A percentile compares a stretch with the other conserved stretches of the same genome.
phyloP scores from a whole-genome alignment of 1,140 invertebrate genomes.

The Aplysia californica region DNA sequence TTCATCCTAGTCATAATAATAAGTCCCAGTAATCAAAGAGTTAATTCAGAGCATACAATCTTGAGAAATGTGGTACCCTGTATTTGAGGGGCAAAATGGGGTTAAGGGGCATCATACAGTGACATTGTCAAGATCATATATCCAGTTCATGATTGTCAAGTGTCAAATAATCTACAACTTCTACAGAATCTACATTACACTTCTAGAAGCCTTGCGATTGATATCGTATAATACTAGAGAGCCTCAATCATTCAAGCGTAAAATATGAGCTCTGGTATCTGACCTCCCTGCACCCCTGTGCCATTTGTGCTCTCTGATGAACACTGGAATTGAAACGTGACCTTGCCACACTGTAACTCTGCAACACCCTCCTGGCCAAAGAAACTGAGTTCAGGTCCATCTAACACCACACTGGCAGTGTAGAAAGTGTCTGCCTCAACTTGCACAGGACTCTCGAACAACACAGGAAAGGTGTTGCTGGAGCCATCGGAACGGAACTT shows the following conservation, averaged over 20 bases:
- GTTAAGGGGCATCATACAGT: no score
- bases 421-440: conserved; percentile 83
- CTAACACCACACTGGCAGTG: conserved; percentile 86
- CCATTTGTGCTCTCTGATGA: conserved; percentile 92
- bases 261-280: conserved; percentile 91
- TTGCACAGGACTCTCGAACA: conserved; percentile 89
- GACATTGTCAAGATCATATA: no score
- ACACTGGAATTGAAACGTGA: conserved; percentile 89
- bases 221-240: neutral
- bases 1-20: no score
- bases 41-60: no score
- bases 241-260: conserved; percentile 63
- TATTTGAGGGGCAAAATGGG: no score
- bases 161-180: no score
- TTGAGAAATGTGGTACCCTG: no score
- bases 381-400: conserved; percentile 87
- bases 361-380: conserved; percentile 85
- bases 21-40: no score
- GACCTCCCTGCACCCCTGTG: conserved; percentile 89
- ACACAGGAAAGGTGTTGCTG: conserved; percentile 81
- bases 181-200: no score
- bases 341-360: conserved; percentile 77
- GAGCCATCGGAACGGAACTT: conserved; percentile 85
- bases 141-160: no score
- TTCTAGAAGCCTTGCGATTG: no score